These are phyloP conservation scores for Penaeus indicus DNA, from an alignment of 1,140 invertebrate genomes.

Conservation along the genomic window DNA sequence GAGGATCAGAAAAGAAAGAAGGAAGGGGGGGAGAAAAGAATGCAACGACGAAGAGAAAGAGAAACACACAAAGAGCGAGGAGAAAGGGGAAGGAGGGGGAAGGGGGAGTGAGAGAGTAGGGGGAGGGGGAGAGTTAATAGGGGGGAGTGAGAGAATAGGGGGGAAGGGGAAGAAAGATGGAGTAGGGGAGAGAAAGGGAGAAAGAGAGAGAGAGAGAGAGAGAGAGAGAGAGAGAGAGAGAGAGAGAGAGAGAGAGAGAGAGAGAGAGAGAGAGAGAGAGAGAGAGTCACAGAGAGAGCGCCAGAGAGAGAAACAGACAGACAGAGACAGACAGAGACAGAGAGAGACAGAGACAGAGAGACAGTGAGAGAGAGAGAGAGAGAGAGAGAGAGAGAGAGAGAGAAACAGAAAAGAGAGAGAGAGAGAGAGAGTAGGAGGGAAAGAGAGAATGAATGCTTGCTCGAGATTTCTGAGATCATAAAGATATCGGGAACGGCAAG, in stretches of 20 bases:
- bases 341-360: not conserved
- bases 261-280: constrained; percentile 1
- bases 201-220: not conserved
- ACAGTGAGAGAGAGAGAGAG: not conserved
- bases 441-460: not conserved
- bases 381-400: not conserved
- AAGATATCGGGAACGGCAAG: too few species aligned
- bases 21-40: too few species aligned
- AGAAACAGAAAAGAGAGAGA: not conserved
- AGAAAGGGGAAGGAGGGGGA: not conserved
- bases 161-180: not conserved
- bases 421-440: not conserved
- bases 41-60: not conserved
- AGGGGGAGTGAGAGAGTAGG: not conserved
- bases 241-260: constrained; percentile 13
- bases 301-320: not conserved
- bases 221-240: not conserved
- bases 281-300: not conserved
- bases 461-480: too few species aligned
- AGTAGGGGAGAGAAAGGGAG: not conserved
- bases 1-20: too few species aligned
- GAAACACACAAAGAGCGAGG: not conserved
- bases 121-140: too few species aligned
- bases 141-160: not conserved
- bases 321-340: not conserved